A percentile compares a stretch with the other conserved stretches of the same genome.
Evolutionary conservation across 92 coral and sea anemone species (phyloP).

Genomic region (Phenganax subtilis): DNA sequence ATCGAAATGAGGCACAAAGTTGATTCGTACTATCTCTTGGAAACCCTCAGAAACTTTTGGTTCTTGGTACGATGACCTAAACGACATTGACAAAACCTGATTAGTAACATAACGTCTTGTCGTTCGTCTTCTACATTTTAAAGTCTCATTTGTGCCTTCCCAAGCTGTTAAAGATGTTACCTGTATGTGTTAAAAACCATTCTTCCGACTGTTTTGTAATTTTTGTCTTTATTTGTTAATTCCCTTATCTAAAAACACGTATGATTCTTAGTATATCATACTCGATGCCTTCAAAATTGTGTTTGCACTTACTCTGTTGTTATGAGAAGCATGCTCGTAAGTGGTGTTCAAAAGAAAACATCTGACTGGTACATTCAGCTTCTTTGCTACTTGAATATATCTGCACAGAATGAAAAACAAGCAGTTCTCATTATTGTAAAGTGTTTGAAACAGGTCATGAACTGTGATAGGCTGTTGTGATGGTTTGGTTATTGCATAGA

Average conservation of each 20-base stretch:
- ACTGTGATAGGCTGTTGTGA: too few species aligned
- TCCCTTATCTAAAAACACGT: constrained; percentile 60
- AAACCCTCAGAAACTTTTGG: constrained; percentile 77
- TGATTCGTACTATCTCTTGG: constrained; percentile 63
- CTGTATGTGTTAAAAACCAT: constrained; percentile 79
- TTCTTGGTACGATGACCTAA: constrained; percentile 70
- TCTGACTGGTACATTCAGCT: constrained; percentile 63
- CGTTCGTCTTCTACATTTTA: background rate
- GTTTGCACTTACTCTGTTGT: constrained; percentile 57
- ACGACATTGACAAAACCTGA: background rate
- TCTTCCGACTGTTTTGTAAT: constrained; percentile 70
- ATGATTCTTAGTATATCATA: background rate
- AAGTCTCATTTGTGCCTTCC: background rate
- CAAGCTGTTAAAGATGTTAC: constrained; percentile 40
- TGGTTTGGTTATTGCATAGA: too few species aligned
- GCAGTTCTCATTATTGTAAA: background rate
- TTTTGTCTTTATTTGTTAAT: constrained; percentile 55
- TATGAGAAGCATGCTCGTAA: constrained; percentile 84
- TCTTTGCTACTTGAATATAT: constrained; percentile 64
- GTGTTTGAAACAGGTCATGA: background rate
- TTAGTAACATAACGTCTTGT: background rate
- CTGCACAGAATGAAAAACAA: constrained; percentile 35
- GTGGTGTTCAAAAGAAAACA: constrained; percentile 77
- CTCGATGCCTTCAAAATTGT: background rate
- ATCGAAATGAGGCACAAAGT: constrained; percentile 70